These are phyloP conservation scores for Lepus americanus DNA, from an alignment of 2,113 vertebrate species.

Conservation along the genomic window DNA sequence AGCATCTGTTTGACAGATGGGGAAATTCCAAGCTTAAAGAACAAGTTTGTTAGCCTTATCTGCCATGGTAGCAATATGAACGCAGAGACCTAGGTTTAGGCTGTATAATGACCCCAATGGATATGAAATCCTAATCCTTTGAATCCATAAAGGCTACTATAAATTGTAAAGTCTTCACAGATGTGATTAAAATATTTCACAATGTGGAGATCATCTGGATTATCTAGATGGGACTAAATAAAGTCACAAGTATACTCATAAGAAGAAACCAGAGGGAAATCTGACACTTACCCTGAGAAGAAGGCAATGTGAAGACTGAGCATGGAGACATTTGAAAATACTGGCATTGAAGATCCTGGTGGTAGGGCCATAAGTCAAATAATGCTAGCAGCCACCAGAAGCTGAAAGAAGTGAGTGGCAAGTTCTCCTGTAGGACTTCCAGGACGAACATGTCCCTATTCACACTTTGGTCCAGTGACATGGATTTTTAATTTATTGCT, in stretches of 20 bases:
- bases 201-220: background rate
- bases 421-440: background rate
- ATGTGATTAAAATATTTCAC: background rate
- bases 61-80: background rate
- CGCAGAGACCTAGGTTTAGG: background rate
- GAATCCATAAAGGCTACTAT: background rate
- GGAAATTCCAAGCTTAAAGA: background rate
- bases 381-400: too few species aligned
- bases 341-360: background rate
- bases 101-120: background rate
- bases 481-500: background rate
- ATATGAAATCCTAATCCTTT: too few species aligned
- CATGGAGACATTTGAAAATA: background rate
- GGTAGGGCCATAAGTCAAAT: background rate
- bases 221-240: background rate
- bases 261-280: background rate
- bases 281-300: background rate
- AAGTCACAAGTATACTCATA: background rate
- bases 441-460: accelerated
- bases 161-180: background rate
- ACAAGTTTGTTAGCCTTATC: background rate
- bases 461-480: background rate
- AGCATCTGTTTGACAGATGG: background rate
- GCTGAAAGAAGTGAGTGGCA: background rate
- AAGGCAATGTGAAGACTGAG: background rate